Conservation (phyloP, 2,888 invertebrate species). For the Aporophyla lueneburgensis region DNA sequence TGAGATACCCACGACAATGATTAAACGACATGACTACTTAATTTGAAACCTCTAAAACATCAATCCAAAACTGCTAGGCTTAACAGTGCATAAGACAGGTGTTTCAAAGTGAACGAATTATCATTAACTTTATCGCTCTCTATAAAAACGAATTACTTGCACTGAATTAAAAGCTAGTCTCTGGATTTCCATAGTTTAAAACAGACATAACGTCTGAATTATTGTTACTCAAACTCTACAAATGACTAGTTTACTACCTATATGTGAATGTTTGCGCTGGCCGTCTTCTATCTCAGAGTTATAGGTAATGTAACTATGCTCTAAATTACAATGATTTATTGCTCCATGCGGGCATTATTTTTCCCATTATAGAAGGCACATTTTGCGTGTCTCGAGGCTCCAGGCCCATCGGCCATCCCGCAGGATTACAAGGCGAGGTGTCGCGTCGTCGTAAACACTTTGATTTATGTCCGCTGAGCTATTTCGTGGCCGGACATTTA, state of each 20-base stretch:
- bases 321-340: constrained; percentile 79
- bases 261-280: constrained; percentile 34
- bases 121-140: not conserved
- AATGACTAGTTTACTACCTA: constrained; percentile 39
- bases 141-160: constrained; percentile 17
- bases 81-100: not conserved
- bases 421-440: constrained; percentile 67
- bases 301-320: constrained; percentile 68
- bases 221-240: constrained; percentile 21
- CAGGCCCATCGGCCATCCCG: constrained; percentile 63
- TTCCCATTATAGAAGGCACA: constrained; percentile 69
- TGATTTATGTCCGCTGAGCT: constrained; percentile 77
- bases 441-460: constrained; percentile 77
- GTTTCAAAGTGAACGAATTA: not conserved
- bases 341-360: constrained; percentile 65
- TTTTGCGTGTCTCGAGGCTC: constrained; percentile 59
- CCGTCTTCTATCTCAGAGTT: constrained; percentile 36
- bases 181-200: constrained; percentile 9
- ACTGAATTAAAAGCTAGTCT: constrained; percentile 4
- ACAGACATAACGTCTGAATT: constrained; percentile 16
- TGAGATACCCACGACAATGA: not conserved
- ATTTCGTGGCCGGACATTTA: constrained; percentile 77
- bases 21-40: not conserved
- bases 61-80: not conserved
- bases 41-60: not conserved